Percentiles rank a stretch among this genome's conserved stretches.
Conservation (phyloP, 2,113 vertebrate genomes). For the Malurus melanocephalus region DNA sequence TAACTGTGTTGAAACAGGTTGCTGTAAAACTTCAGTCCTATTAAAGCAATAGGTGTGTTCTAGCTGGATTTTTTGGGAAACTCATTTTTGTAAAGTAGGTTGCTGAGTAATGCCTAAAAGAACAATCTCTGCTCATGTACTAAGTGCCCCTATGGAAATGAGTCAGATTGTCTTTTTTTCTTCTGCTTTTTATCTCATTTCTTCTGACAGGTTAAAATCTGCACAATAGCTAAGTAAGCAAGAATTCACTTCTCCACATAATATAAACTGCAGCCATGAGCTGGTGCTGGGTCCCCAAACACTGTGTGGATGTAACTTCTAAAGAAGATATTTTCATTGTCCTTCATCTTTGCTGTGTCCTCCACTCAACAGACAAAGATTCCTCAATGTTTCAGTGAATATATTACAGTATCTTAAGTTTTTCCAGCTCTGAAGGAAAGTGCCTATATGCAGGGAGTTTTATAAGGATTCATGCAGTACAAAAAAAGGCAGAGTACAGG, state of each 20-base stretch:
- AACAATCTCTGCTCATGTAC: not conserved
- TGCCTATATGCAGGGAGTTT: not conserved
- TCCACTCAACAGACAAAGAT: not conserved
- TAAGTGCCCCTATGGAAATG: constrained; percentile 43
- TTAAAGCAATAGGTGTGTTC: constrained; percentile 15
- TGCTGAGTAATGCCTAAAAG: constrained; percentile 49
- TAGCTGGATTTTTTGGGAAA: constrained; percentile 14
- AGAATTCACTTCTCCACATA: not conserved
- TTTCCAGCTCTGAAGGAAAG: not conserved
- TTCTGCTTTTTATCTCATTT: constrained; percentile 22
- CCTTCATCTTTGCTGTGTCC: not conserved
- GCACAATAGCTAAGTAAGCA: constrained; percentile 16
- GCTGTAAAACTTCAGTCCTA: not conserved
- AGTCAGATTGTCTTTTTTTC: constrained; percentile 27
- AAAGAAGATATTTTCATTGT: not conserved
- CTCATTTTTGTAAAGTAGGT: constrained; percentile 6
- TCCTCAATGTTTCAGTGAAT: not conserved
- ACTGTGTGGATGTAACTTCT: not conserved
- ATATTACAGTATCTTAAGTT: not conserved
- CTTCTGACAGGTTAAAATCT: constrained; percentile 39
- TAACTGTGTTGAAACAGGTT: constrained; percentile 39
- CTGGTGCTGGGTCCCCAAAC: not conserved
- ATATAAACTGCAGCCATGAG: not conserved
- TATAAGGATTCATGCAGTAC: not conserved
- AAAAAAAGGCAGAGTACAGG: not conserved